phyloP scores from a whole-genome alignment of 2,888 invertebrate species.

The Drosophila anomelani region DNA sequence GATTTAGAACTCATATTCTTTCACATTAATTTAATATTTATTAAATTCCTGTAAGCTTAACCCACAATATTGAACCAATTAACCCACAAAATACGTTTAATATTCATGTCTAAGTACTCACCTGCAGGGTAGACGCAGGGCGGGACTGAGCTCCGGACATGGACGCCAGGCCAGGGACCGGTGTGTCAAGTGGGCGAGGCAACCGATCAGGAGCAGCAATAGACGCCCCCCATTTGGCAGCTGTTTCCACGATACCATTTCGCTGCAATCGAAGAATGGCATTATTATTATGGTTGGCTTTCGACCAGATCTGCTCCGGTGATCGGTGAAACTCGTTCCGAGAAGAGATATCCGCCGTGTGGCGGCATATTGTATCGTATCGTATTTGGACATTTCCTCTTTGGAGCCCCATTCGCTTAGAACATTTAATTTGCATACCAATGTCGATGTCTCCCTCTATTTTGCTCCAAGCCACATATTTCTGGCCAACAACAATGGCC shows the following conservation, averaged over 20 bases:
- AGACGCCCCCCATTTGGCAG: slow-evolving; percentile 43
- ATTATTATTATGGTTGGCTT: slow-evolving; percentile 26
- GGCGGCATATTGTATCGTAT: slow-evolving; percentile 14
- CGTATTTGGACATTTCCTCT: slow-evolving; percentile 73
- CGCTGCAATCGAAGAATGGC: slow-evolving; percentile 52
- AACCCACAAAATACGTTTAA: not conserved
- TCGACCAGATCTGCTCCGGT: slow-evolving; percentile 12
- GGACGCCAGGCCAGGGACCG: slow-evolving; percentile 87
- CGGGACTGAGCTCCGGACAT: slow-evolving; percentile 91
- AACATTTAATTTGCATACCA: slow-evolving; percentile 69
- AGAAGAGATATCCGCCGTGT: slow-evolving; percentile 21
- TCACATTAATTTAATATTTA: too few relatives aligned
- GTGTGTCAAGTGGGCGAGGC: slow-evolving; percentile 76
- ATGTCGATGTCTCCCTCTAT: slow-evolving; percentile 44
- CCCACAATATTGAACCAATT: not conserved
- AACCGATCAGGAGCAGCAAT: slow-evolving; percentile 60
- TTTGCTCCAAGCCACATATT: slow-evolving; percentile 54
- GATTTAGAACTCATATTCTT: too few relatives aligned
- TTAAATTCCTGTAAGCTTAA: too few relatives aligned
- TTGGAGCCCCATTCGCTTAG: slow-evolving; percentile 49
- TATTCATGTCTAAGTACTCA: slow-evolving; percentile 64
- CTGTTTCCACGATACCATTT: slow-evolving; percentile 61
- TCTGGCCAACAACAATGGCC: slow-evolving; percentile 31
- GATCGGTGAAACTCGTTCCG: slow-evolving; percentile 56
- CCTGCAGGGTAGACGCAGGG: slow-evolving; percentile 91